A percentile compares a stretch with the other conserved stretches of the same genome.
These are phyloP conservation scores for Bombus affinis DNA, from an alignment of 1,140 invertebrate species.

Conservation along the genomic window DNA sequence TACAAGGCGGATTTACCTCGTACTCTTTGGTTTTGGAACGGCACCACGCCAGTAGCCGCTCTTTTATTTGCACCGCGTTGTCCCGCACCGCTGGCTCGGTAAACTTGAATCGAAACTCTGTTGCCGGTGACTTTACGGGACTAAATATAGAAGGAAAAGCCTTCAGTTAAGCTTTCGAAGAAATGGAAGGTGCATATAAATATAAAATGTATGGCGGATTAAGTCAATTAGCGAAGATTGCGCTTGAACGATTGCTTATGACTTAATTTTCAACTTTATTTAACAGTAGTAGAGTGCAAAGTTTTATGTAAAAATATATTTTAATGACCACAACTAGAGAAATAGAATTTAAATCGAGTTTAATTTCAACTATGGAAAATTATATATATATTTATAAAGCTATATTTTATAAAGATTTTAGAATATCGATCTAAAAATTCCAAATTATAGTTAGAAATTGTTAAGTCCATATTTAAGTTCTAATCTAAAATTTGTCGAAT, in stretches of 20 bases:
- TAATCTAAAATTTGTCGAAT: too few species aligned
- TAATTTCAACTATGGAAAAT: neutral
- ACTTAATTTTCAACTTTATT: neutral
- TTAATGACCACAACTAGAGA: neutral
- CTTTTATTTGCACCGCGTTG: conserved; percentile 96
- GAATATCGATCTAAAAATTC: too few species aligned
- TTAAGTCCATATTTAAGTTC: too few species aligned
- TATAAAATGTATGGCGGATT: neutral
- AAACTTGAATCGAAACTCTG: conserved; percentile 90
- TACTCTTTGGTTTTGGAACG: conserved; percentile 98
- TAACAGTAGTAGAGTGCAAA: neutral
- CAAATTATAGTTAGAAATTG: too few species aligned
- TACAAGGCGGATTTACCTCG: conserved; percentile 86
- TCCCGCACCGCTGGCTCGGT: conserved; percentile 92
- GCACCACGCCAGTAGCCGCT: conserved; percentile 97
- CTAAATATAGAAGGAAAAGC: conserved; percentile 66
- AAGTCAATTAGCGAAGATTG: neutral
- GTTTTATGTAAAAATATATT: neutral
- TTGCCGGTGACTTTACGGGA: conserved; percentile 78
- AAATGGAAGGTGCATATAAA: neutral
- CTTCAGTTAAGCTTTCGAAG: conserved; percentile 47
- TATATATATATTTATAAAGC: too few species aligned
- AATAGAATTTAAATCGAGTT: neutral
- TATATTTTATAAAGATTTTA: neutral
- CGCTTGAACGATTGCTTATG: neutral